Evolutionary conservation across 2,888 invertebrate species (phyloP), one percentile per base, ranked within the genome.

Genomic region (Scaptomyza reducta): DNA sequence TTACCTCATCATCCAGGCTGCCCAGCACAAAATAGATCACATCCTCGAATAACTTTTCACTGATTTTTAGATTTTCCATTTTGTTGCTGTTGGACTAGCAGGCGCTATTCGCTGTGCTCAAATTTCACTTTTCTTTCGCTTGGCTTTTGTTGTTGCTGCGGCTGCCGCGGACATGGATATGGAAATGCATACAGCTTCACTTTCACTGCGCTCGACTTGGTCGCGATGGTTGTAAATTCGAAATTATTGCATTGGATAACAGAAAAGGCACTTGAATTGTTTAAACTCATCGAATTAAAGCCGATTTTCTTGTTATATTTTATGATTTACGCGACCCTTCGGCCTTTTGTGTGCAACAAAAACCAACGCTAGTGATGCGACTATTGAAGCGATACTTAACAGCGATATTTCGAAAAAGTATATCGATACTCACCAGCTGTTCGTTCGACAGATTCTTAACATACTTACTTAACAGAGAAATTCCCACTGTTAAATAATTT

Each of bases 21-120:
- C 97, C 97, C 90, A 95, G 96, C 87, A 96, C 93, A 92, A 95
- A 96, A 92, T 95, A 97, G 90, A 96, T 96, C 83, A 97, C 95
- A 93, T 95, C 95, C 91, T 95, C 95, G 92, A 97, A 97, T 84
- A 97, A 80, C 82, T 90, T 90, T 56, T 91, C 91, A 75, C 90
- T 90, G 56, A 91, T 86, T 79, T 90, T 89, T 44, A 90, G 71
- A 74, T 90, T 89, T 76, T 91, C 91, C 90, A 91, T 91, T 75
- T 67, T 58, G 35, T 60, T 67, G 29, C 33, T 57, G 13, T 40
- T 60, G 25, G 60, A 46, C 54, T 63, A 55, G 56, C 47, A 58
- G 42, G 64, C 65, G 61, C 66, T 80, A 73, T 62, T 77, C 55
- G 46, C 27, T 60, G 53, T 66, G 56, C 79, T 49, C 47, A 63